phyloP scores from a whole-genome alignment of 2,888 invertebrate genomes.

The Acanthosepion pharaonis region DNA sequence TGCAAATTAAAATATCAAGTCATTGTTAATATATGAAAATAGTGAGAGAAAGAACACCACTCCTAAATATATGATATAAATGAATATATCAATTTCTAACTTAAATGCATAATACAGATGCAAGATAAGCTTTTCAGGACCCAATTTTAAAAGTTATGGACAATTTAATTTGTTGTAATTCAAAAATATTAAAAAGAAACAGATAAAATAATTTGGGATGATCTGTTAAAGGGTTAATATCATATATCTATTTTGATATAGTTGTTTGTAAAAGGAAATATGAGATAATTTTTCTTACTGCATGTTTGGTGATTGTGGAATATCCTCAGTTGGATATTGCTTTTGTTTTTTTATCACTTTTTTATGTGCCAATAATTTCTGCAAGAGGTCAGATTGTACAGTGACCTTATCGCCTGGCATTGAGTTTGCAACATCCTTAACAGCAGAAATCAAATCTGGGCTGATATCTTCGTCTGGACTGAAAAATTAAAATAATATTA shows the following conservation, averaged over 20 bases:
- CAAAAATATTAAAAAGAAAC: too few relatives aligned
- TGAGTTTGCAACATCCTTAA: slow-evolving; percentile 55
- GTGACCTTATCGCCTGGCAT: slow-evolving; percentile 56
- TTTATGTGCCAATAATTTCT: slow-evolving; percentile 51
- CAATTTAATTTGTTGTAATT: too few relatives aligned
- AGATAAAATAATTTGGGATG: too few relatives aligned
- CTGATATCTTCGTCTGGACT: slow-evolving; percentile 43
- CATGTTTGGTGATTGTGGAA: slow-evolving; percentile 4
- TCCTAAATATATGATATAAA: too few relatives aligned
- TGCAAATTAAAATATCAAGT: too few relatives aligned
- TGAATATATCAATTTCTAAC: too few relatives aligned
- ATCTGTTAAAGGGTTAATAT: too few relatives aligned
- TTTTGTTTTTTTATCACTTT: slow-evolving; percentile 50
- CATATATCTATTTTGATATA: not conserved
- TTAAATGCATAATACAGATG: too few relatives aligned
- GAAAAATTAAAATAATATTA: not conserved
- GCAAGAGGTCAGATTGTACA: slow-evolving; percentile 56
- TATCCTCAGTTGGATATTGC: not conserved
- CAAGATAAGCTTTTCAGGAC: too few relatives aligned
- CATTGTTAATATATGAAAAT: too few relatives aligned
- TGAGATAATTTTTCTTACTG: not conserved
- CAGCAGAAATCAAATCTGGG: slow-evolving; percentile 55
- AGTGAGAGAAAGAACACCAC: too few relatives aligned
- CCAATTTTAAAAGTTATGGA: too few relatives aligned
- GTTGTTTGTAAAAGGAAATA: not conserved